Percentiles rank a stretch among this genome's conserved stretches.
These are phyloP conservation scores for Cydia amplana DNA, from an alignment of 1,140 invertebrate genomes.

Conservation along the genomic window DNA sequence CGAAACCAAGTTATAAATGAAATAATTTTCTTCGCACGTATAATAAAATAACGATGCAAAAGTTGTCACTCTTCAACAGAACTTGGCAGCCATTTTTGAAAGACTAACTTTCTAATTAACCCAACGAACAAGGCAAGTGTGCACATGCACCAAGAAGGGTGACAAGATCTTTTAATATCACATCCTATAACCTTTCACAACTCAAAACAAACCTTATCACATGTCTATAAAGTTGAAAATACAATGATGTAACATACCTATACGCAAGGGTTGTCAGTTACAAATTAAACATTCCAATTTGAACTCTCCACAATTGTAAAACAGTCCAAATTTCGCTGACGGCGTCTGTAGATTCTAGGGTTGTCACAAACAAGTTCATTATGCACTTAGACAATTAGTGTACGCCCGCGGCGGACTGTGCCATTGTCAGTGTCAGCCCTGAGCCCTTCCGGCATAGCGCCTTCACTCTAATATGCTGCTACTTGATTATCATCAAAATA, in stretches of 20 bases:
- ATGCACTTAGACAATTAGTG: conserved; percentile 78
- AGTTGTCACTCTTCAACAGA: conserved; percentile 45
- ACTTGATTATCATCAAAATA: conserved; percentile 39
- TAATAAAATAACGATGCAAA: conserved; percentile 28
- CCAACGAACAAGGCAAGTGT: conserved; percentile 53
- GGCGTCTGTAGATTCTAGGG: conserved; percentile 52
- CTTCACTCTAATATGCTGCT: conserved; percentile 45
- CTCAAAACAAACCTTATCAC: conserved; percentile 38
- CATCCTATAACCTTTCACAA: conserved; percentile 53
- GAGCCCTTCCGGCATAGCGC: conserved; percentile 66
- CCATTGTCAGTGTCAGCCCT: conserved; percentile 69
- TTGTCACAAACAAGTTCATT: conserved; percentile 75
- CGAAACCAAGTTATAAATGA: background rate
- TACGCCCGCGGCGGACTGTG: conserved; percentile 61
- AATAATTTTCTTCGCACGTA: conserved; percentile 25
- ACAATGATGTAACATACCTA: background rate
- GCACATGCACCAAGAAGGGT: conserved; percentile 63
- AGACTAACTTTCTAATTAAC: conserved; percentile 74
- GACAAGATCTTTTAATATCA: conserved; percentile 60
- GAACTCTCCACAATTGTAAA: conserved; percentile 36
- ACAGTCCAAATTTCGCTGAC: conserved; percentile 37
- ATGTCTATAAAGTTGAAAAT: conserved; percentile 44
- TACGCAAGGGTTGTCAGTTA: conserved; percentile 36
- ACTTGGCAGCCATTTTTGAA: conserved; percentile 48
- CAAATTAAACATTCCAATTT: conserved; percentile 37